Base-by-base conservation (phyloP, 2,797 vertebrate species). In the Rallus crepitans region DNA sequence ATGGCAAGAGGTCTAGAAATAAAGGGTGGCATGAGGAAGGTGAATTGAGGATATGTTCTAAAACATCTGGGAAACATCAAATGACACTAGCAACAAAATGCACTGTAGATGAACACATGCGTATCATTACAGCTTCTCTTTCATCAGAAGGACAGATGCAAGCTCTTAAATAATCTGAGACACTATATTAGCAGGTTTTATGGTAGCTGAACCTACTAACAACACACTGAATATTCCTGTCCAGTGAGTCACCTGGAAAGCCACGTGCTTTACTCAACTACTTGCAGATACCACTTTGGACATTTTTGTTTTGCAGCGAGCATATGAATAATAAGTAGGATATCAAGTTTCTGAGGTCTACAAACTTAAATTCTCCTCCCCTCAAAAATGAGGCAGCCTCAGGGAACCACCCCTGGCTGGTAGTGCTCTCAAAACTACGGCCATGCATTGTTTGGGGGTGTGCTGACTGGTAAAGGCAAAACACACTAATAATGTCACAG, bases 21-120 rank as follows among this genome's bases (percentile, higher is more conserved):
- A 30, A 82, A 84, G 42, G 24, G 70, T 90, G 71, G 59, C 48
- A 64, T 28, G 35, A 89, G 89, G 75, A 85, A 27, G 6, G 31
- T 73, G 56, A 89, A 66, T 23, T 76, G 18, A 84, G 11, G 79
- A 87, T 73, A 20, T 52, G 8, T 59, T 65, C 28, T 73, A 72
- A 87, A 94, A 69, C 68, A 89, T 89, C 77, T 84, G 86, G 66
- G 63, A 95, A 45, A 68, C 72, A 86, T 75, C 56, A 80, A 85
- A 78, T 33, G 39, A 42, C 52, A 47, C 48, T 15, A 39, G 77
- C n/a, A 87, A 87, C n/a, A 89, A 85, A 90, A 88, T 48, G 28
- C 55, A 82, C 42, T 72, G 10, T 45, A 89, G 39, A 72, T 87
- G 76, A 16, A 94, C 89, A 79, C 6, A 5, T 57, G 21, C 66